These are phyloP conservation scores for Beroe ovata DNA, from an alignment of 37 sponge, comb jelly and placozoan genomes.

Conservation along the genomic window DNA sequence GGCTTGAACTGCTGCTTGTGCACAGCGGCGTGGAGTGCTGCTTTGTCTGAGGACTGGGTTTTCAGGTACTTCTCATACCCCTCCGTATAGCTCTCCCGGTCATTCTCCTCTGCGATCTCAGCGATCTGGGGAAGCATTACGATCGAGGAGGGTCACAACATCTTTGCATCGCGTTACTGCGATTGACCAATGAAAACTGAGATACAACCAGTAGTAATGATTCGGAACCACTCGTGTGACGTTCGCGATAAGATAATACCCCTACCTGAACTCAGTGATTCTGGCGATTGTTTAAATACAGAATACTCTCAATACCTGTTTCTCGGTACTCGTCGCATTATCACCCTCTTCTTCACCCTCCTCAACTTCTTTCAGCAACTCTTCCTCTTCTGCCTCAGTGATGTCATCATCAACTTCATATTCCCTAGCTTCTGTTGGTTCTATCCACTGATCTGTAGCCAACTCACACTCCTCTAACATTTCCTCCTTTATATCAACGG, in stretches of 20 bases:
- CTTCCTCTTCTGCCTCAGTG: conserved; percentile 6
- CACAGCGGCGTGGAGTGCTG: conserved; percentile 11
- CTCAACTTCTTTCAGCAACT: conserved; percentile 2
- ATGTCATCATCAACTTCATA: neutral
- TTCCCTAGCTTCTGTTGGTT: neutral
- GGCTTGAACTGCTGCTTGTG: neutral
- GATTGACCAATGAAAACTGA: no score
- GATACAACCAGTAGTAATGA: neutral
- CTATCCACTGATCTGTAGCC: neutral
- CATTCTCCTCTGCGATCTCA: conserved; percentile 44
- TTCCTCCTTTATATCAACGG: conserved; percentile 21
- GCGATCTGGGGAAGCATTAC: neutral
- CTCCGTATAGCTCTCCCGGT: neutral
- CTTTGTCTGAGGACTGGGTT: conserved; percentile 13
- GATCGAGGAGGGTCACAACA: neutral
- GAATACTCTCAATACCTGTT: no score
- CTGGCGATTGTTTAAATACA: no score
- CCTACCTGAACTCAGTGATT: no score
- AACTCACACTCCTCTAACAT: conserved; percentile 23
- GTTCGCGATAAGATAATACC: neutral
- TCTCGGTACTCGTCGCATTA: neutral
- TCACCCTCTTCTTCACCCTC: neutral
- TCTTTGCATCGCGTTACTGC: neutral
- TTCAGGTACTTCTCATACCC: conserved; percentile 13
- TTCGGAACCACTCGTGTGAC: neutral